Base-by-base conservation (phyloP, 2,888 invertebrate genomes). In the Oscheius sp. region DNA sequence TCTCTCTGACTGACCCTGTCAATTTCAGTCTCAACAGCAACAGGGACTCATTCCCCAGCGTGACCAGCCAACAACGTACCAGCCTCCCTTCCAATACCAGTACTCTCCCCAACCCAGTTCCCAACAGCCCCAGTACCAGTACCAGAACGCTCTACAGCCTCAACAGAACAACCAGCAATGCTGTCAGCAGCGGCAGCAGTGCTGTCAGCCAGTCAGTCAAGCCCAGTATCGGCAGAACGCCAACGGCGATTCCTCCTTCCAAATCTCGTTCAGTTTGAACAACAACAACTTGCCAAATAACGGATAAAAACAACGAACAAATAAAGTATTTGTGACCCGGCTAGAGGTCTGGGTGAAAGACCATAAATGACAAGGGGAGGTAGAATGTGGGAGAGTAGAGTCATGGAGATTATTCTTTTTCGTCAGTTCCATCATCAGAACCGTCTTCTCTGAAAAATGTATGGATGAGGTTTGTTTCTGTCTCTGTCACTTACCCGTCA, bases 231-330 rank as follows among this genome's bases (percentile, higher is more conserved):
- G n/a, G 10, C 68, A 63, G 21, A 63, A 63, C 29, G 63, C 48
- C 29, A 42, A 42, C 7, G 50, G 48, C 29, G 13, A 13, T 50
- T 63, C 63, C 48, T 47, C 9, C 21, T 63, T 63, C 29, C 63
- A 63, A 63, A 63, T 53, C 68, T 68, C 68, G 13, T 53, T 66
- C 53, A 21, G 51, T 53, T 53, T 63, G 42, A 42, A 48, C 47
- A 42, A 47, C 42, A 66, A 51, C 50, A 51, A 66, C 66, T 66
- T 66, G 51, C 66, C 53, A 37, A 53, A 68, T 33, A 68, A 53
- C 37, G 53, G 55, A 68, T 55, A 42, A 42, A 7, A 42, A 42
- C 42, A 42, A 42, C 3, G 7, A 42, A 42, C 42, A 7, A 42
- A 42, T 42, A 68, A 68, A 55, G n/a, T 68, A 55, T 55, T 68